phyloP scores from a whole-genome alignment of 2,888 invertebrate genomes.

The Carcina quercana region DNA sequence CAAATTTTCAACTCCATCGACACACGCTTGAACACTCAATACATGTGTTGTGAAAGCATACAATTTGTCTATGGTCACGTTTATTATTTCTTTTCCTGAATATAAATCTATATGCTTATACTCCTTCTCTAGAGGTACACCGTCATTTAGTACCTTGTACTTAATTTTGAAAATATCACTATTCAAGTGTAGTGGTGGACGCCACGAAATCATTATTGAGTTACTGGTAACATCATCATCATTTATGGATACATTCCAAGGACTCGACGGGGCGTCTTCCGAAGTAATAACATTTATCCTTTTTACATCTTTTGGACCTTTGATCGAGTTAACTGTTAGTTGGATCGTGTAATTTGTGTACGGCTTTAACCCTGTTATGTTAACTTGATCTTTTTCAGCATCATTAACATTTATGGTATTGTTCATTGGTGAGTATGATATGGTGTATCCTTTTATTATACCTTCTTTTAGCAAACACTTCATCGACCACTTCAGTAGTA shows the following conservation, averaged over 20 bases:
- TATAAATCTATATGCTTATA: slow-evolving; percentile 21
- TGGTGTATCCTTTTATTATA: slow-evolving; percentile 81
- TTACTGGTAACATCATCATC: slow-evolving; percentile 76
- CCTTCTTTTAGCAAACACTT: slow-evolving; percentile 84
- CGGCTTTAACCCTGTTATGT: slow-evolving; percentile 79
- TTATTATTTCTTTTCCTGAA: slow-evolving; percentile 34
- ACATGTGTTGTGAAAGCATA: slow-evolving; percentile 79
- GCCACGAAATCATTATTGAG: slow-evolving; percentile 78
- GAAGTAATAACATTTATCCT: slow-evolving; percentile 78
- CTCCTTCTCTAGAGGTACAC: slow-evolving; percentile 27
- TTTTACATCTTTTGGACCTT: slow-evolving; percentile 51
- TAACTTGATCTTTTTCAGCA: slow-evolving; percentile 66
- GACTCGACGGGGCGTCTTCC: slow-evolving; percentile 77
- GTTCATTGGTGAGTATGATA: slow-evolving; percentile 81
- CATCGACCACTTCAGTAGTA: slow-evolving; percentile 81
- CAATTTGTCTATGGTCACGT: slow-evolving; percentile 48
- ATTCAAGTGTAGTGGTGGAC: slow-evolving; percentile 80
- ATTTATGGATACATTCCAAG: slow-evolving; percentile 75
- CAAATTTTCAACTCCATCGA: slow-evolving; percentile 60
- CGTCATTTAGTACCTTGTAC: slow-evolving; percentile 76
- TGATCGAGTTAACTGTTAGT: slow-evolving; percentile 74
- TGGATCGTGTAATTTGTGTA: slow-evolving; percentile 83
- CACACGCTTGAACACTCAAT: slow-evolving; percentile 82
- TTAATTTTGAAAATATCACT: slow-evolving; percentile 74
- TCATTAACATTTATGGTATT: slow-evolving; percentile 59